Conservation (phyloP, 2,113 vertebrate species). For the Oceanites oceanicus region DNA sequence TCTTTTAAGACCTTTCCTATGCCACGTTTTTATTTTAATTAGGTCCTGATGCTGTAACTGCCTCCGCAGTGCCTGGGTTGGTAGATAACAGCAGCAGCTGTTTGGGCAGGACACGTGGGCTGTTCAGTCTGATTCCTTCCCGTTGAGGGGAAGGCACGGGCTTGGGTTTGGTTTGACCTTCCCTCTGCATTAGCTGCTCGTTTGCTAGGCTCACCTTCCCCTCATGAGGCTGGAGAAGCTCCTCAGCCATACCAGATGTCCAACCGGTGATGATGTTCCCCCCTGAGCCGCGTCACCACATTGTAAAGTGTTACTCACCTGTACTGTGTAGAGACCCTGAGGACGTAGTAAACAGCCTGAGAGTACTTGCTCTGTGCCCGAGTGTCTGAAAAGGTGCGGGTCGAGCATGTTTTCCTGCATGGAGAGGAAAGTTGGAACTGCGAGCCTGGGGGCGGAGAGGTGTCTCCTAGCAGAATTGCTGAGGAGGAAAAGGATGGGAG, state of each 20-base stretch:
- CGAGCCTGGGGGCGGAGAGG: rapidly evolving
- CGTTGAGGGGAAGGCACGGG: not conserved
- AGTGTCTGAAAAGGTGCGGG: not conserved
- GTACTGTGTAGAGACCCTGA: slow-evolving; percentile 29
- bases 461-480: not conserved
- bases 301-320: slow-evolving; percentile 35
- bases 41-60: not conserved
- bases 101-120: not conserved
- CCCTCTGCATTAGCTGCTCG: not conserved
- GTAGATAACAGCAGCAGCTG: not conserved
- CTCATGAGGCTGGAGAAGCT: not conserved
- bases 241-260: not conserved
- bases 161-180: not conserved
- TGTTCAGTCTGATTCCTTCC: not conserved
- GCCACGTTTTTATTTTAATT: not conserved
- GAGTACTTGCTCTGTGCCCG: not conserved
- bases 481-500: not conserved
- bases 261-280: not conserved
- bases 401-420: rapidly evolving
- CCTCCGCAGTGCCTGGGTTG: rapidly evolving
- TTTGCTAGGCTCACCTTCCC: not conserved
- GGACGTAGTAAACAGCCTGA: slow-evolving; percentile 61
- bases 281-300: not conserved
- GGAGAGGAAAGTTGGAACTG: not conserved
- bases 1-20: not conserved